phyloP scores from a whole-genome alignment of 2,113 vertebrate species.

The Prunella himalayana region DNA sequence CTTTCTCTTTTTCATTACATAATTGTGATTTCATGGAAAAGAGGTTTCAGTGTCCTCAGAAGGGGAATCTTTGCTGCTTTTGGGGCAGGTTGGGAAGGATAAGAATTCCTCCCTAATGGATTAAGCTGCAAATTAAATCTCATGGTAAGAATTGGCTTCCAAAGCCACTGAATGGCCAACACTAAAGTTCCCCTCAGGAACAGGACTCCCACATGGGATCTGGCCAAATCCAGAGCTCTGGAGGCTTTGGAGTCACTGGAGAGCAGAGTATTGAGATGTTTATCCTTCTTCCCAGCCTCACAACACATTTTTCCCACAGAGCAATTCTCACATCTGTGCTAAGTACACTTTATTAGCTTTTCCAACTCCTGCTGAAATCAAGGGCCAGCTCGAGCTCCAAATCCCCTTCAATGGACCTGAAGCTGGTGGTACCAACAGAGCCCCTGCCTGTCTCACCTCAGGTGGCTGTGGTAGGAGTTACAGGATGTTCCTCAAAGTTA shows the following conservation, averaged over 20 bases:
- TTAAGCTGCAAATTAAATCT: conserved; percentile 38
- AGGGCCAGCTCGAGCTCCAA: not conserved
- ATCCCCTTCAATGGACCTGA: not conserved
- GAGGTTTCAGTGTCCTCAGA: not conserved
- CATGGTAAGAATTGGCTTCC: not conserved
- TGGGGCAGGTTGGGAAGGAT: not conserved
- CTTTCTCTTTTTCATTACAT: conserved; percentile 5
- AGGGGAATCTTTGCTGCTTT: not conserved
- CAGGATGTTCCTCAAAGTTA: rapidly evolving
- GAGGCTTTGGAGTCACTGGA: not conserved
- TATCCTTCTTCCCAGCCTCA: not conserved
- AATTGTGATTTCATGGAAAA: conserved; percentile 32
- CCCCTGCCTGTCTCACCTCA: rapidly evolving
- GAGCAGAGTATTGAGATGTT: not conserved
- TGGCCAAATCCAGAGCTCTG: not conserved
- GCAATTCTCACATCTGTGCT: not conserved
- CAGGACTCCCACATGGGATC: not conserved
- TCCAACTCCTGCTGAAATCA: not conserved
- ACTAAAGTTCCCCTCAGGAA: not conserved
- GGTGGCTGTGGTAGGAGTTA: not conserved
- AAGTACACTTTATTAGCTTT: not conserved
- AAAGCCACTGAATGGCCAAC: not conserved
- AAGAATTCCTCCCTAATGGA: not conserved
- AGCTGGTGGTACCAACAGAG: not conserved
- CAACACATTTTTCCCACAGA: not conserved